A percentile compares a stretch with the other conserved stretches of the same genome.
phyloP scores from a whole-genome alignment of 1,140 invertebrate species.

The Papilio dardanus region DNA sequence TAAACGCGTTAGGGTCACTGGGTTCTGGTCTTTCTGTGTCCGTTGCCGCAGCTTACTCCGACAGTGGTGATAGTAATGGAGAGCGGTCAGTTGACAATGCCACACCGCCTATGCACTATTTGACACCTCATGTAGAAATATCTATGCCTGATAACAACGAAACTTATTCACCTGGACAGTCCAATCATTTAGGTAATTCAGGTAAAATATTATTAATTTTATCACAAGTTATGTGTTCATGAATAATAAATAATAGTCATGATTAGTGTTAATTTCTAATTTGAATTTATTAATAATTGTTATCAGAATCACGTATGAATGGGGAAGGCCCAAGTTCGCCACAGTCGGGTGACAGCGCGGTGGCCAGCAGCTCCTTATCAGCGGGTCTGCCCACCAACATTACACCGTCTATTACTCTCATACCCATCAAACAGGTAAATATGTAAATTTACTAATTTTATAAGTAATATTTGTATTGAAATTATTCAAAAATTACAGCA shows the following conservation, averaged over 20 bases:
- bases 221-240: too few species aligned
- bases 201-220: constrained; percentile 40
- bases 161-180: constrained; percentile 77
- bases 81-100: constrained; percentile 91
- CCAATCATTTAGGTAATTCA: constrained; percentile 70
- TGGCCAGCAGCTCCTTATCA: constrained; percentile 86
- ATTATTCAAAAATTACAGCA: too few species aligned
- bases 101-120: constrained; percentile 94
- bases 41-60: constrained; percentile 87
- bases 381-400: constrained; percentile 82
- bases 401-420: constrained; percentile 92
- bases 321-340: constrained; percentile 87
- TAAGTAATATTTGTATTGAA: too few species aligned
- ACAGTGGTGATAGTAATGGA: constrained; percentile 90
- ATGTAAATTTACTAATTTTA: background rate
- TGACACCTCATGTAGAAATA: constrained; percentile 94
- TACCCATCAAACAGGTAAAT: constrained; percentile 91
- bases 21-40: constrained; percentile 83
- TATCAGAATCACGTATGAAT: constrained; percentile 73
- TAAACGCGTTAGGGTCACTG: constrained; percentile 82
- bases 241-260: background rate
- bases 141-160: constrained; percentile 89
- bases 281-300: background rate
- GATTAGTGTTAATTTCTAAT: background rate
- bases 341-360: constrained; percentile 89